A percentile compares a stretch with the other conserved stretches of the same genome.
Conservation (phyloP, 1,140 invertebrate genomes). For the Caenorhabditis remanei region DNA sequence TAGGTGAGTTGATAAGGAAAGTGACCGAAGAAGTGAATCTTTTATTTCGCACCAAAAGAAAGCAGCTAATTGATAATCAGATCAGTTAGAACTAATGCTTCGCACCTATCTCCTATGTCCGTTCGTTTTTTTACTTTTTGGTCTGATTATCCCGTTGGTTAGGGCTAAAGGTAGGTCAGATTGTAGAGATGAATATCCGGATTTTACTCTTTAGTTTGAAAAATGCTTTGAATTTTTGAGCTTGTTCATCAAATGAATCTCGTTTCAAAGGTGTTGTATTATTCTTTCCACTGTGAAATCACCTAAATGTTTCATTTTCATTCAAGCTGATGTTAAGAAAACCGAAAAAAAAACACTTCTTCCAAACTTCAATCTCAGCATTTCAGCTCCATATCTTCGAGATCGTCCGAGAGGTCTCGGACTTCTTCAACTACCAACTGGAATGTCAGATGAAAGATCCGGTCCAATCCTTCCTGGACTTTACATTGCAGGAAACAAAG, state of each 20-base stretch:
- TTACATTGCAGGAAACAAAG: slow-evolving; percentile 70
- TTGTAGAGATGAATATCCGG: neutral
- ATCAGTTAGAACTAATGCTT: slow-evolving; percentile 24
- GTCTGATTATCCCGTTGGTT: neutral
- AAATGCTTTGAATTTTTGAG: too few relatives aligned
- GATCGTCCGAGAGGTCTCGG: slow-evolving; percentile 68
- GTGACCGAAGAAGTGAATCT: slow-evolving; percentile 32
- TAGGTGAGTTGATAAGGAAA: slow-evolving; percentile 34
- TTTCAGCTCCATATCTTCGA: slow-evolving; percentile 62
- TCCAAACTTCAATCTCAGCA: neutral
- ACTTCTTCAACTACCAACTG: slow-evolving; percentile 66
- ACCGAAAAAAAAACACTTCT: too few relatives aligned
- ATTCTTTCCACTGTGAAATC: too few relatives aligned
- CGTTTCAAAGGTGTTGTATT: too few relatives aligned
- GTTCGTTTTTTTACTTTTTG: slow-evolving; percentile 19
- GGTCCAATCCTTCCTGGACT: slow-evolving; percentile 66
- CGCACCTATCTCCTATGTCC: neutral
- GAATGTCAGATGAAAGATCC: slow-evolving; percentile 69
- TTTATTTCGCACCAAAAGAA: slow-evolving; percentile 11
- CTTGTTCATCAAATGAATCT: too few relatives aligned
- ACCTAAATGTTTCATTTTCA: too few relatives aligned
- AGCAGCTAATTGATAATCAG: slow-evolving; percentile 19
- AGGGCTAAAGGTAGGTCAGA: slow-evolving; percentile 8
- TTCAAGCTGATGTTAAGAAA: too few relatives aligned
- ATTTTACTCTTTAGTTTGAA: too few relatives aligned